These are phyloP conservation scores for Psilanteris sp. DNA, from an alignment of 1,140 invertebrate species.

Conservation along the genomic window DNA sequence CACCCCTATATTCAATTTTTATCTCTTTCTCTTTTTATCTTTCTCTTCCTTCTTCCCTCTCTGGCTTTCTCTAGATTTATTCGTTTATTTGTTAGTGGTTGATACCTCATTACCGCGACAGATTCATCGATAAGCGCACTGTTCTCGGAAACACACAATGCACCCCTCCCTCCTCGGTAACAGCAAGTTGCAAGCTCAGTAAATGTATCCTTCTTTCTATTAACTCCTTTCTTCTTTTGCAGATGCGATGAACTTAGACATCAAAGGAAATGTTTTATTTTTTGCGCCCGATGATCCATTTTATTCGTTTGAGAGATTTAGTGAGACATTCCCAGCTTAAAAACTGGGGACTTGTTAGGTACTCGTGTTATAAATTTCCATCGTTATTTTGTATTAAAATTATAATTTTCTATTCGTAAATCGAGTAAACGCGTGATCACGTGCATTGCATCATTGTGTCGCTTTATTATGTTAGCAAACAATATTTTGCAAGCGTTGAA, in stretches of 20 bases:
- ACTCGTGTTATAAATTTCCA: too few relatives aligned
- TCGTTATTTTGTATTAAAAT: too few relatives aligned
- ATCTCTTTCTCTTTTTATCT: conserved; percentile 22
- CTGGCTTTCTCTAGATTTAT: conserved; percentile 70
- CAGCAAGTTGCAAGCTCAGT: conserved; percentile 42
- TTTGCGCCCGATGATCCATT: conserved; percentile 1
- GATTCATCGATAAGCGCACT: conserved; percentile 78
- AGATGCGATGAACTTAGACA: conserved; percentile 64
- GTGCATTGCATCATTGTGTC: too few relatives aligned
- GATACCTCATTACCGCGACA: conserved; percentile 81
- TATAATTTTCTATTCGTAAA: too few relatives aligned
- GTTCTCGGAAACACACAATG: conserved; percentile 80
- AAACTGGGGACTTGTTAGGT: too few relatives aligned
- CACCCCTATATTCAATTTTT: conserved; percentile 36
- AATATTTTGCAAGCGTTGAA: neutral
- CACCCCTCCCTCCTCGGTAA: conserved; percentile 69
- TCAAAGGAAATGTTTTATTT: conserved; percentile 29
- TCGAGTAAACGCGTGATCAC: too few relatives aligned
- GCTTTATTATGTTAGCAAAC: conserved; percentile 10
- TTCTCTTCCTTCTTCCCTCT: conserved; percentile 6
- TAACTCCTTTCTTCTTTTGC: conserved; percentile 31
- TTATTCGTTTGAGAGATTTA: too few relatives aligned
- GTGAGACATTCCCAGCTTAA: too few relatives aligned
- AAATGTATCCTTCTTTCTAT: conserved; percentile 28
- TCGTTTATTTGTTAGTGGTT: conserved; percentile 79